These are phyloP conservation scores for Strix uralensis DNA, from an alignment of 2,113 vertebrate genomes.

Conservation along the genomic window DNA sequence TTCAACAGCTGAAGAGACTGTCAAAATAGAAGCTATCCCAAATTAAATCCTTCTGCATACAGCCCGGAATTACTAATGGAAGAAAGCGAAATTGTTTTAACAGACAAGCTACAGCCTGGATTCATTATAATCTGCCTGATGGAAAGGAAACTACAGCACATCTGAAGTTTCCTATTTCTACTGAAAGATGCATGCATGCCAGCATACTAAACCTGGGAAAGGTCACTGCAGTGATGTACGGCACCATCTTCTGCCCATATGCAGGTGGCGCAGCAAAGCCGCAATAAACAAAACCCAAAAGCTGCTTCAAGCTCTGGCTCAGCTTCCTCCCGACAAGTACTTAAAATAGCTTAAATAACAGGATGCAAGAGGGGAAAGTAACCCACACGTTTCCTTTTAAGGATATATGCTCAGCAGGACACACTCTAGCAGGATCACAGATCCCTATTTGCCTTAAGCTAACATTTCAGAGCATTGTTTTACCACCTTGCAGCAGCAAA, in stretches of 20 bases:
- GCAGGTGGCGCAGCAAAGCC: slow-evolving; percentile 41
- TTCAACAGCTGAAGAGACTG: not conserved
- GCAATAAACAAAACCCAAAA: not conserved
- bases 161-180: slow-evolving; percentile 40
- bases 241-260: not conserved
- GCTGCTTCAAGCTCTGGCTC: slow-evolving; percentile 29
- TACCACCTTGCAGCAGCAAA: not conserved
- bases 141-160: slow-evolving; percentile 53
- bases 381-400: slow-evolving; percentile 59
- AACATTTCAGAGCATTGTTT: not conserved
- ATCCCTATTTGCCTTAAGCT: not conserved
- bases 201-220: not conserved
- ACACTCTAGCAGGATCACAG: not conserved
- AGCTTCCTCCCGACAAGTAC: slow-evolving; percentile 27
- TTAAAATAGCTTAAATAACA: slow-evolving; percentile 73
- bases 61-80: slow-evolving; percentile 20
- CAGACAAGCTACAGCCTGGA: slow-evolving; percentile 18
- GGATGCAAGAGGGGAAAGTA: slow-evolving; percentile 60
- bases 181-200: not conserved
- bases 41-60: not conserved
- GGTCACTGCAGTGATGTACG: not conserved
- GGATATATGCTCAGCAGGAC: slow-evolving; percentile 40
- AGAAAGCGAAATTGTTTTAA: slow-evolving; percentile 15
- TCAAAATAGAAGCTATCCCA: slow-evolving; percentile 2
- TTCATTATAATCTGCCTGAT: not conserved